These are phyloP conservation scores for Mechanitis mazaeus DNA, from an alignment of 2,888 invertebrate genomes.

Conservation along the genomic window DNA sequence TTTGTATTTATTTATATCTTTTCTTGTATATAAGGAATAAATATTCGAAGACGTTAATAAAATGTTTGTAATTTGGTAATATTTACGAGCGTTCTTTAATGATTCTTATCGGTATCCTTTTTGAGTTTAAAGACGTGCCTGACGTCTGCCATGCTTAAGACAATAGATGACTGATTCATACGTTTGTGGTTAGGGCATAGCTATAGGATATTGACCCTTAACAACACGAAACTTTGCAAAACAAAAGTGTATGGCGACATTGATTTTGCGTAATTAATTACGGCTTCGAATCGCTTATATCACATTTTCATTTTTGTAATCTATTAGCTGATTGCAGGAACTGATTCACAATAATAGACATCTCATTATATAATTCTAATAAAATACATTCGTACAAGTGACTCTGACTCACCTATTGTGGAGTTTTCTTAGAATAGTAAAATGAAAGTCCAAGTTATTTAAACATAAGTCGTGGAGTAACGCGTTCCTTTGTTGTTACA, in stretches of 20 bases:
- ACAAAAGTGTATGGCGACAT: constrained; percentile 11
- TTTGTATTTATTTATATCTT: constrained; percentile 12
- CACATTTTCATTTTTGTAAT: constrained; percentile 39
- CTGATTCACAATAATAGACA: constrained; percentile 46
- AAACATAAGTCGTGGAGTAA: constrained; percentile 66
- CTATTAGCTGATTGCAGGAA: constrained; percentile 58
- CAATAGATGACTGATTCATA: constrained; percentile 56
- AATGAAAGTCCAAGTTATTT: constrained; percentile 67
- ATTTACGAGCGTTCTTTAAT: constrained; percentile 17
- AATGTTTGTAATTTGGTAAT: not conserved
- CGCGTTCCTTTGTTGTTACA: constrained; percentile 66
- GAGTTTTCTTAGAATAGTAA: constrained; percentile 70
- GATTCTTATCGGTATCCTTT: constrained; percentile 23
- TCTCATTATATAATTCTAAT: constrained; percentile 62
- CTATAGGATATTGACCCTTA: constrained; percentile 23
- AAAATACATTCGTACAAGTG: constrained; percentile 50
- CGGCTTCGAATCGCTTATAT: constrained; percentile 27
- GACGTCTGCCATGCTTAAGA: constrained; percentile 40
- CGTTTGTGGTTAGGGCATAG: constrained; percentile 32
- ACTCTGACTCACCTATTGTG: constrained; percentile 73
- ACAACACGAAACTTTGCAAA: constrained; percentile 17
- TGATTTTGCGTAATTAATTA: constrained; percentile 27
- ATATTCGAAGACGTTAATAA: too few relatives aligned
- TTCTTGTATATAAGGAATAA: too few relatives aligned
- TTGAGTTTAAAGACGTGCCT: constrained; percentile 29